phyloP scores from a whole-genome alignment of 1,140 invertebrate genomes.

The Bombus pascuorum region DNA sequence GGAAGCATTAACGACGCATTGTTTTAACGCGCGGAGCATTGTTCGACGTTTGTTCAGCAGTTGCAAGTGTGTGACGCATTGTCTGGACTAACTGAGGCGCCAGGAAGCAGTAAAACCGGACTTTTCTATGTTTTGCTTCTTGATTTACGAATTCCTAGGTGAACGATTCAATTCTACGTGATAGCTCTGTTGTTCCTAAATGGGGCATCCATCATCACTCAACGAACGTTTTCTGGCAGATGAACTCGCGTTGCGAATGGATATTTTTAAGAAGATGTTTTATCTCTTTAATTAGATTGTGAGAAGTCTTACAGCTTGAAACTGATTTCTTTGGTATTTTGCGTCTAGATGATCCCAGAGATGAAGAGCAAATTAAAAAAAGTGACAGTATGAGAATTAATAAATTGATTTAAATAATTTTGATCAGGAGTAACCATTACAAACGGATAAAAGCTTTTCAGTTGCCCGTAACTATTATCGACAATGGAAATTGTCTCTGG shows the following conservation, averaged over 20 bases:
- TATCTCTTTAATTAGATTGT: no score
- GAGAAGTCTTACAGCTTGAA: no score
- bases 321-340: no score
- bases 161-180: background rate
- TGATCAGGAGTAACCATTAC: no score
- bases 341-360: no score
- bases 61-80: conserved; percentile 52
- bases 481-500: no score
- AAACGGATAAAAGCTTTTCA: no score
- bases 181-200: background rate
- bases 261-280: background rate
- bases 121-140: conserved; percentile 26
- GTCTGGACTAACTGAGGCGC: conserved; percentile 32
- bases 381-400: no score
- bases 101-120: conserved; percentile 39
- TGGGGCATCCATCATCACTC: background rate
- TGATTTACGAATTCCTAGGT: conserved; percentile 17
- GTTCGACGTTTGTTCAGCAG: conserved; percentile 57
- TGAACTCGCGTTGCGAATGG: background rate
- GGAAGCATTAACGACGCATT: conserved; percentile 65
- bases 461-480: no score
- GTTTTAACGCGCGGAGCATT: conserved; percentile 57
- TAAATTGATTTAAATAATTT: no score
- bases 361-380: no score
- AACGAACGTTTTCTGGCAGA: background rate